Conservation (phyloP, 2,797 vertebrate genomes). For the Scleropages formosus region DNA sequence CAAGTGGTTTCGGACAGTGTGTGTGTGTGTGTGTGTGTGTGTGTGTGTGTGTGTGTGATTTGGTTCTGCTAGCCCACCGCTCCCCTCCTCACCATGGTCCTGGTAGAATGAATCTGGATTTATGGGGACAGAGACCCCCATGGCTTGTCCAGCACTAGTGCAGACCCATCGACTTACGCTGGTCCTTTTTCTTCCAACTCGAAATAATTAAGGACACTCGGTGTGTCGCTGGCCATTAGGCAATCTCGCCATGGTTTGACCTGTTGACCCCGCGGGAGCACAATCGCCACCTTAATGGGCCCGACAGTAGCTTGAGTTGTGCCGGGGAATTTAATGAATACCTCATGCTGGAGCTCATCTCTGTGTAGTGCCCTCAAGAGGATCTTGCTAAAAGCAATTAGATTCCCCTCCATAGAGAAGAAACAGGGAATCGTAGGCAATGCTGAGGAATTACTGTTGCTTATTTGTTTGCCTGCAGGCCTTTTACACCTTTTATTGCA, state of each 20-base stretch:
- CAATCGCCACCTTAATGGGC: constrained; percentile 48
- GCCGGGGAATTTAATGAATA: constrained; percentile 58
- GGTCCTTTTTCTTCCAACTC: constrained; percentile 29
- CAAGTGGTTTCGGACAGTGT: no score
- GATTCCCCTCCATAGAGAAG: constrained; percentile 52
- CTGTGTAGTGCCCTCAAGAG: constrained; percentile 47
- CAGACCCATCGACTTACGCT: background rate
- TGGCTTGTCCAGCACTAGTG: constrained; percentile 43
- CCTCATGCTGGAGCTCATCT: constrained; percentile 46
- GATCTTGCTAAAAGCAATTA: constrained; percentile 62
- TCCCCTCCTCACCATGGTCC: background rate
- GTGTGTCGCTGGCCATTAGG: constrained; percentile 38
- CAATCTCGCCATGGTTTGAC: constrained; percentile 42
- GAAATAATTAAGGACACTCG: constrained; percentile 58
- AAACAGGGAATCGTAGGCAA: constrained; percentile 55
- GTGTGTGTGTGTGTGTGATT: constrained; percentile 8
- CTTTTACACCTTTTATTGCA: background rate
- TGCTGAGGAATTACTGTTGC: constrained; percentile 28
- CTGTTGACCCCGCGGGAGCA: constrained; percentile 48
- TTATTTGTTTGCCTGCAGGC: background rate
- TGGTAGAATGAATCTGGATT: background rate
- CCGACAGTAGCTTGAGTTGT: constrained; percentile 44
- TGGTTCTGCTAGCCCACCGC: background rate
- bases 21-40: background rate
- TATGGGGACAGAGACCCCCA: background rate